Evolutionary conservation across 1,140 invertebrate genomes (phyloP).

Genomic region (Neodiprion fabricii): DNA sequence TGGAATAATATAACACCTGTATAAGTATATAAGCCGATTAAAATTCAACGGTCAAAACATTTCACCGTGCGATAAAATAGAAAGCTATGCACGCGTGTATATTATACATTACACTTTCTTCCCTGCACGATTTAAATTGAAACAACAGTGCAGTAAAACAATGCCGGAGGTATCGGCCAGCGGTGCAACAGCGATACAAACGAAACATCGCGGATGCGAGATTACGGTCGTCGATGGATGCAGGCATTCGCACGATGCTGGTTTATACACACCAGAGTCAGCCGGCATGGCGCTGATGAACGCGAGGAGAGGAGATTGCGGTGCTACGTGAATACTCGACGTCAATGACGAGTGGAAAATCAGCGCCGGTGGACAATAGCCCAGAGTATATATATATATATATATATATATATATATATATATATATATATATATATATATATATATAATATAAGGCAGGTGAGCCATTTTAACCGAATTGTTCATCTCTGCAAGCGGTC

Average conservation of each 20-base stretch:
- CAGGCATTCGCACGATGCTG: no score
- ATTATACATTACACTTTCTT: constrained; percentile 11
- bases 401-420: not conserved
- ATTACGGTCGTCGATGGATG: no score
- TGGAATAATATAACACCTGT: no score
- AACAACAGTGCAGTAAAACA: not conserved
- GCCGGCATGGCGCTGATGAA: no score
- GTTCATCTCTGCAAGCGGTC: no score
- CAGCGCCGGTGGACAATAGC: not conserved
- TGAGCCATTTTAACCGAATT: no score
- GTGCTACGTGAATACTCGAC: no score
- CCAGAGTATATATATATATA: not conserved
- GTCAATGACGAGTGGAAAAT: no score
- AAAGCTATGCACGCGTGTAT: constrained; percentile 1
- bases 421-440: not conserved
- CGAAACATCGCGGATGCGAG: not conserved
- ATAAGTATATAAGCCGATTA: no score
- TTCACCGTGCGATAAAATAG: constrained; percentile 12
- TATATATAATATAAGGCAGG: not conserved
- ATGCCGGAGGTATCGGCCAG: no score
- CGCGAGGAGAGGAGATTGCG: no score
- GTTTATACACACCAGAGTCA: no score
- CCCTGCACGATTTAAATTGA: constrained; percentile 11
- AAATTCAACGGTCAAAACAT: constrained; percentile 19
- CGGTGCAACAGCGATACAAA: not conserved